Evolutionary conservation across 2,113 vertebrate species (phyloP), one percentile per base, ranked within the genome.

Genomic region (Brachirus orientalis): DNA sequence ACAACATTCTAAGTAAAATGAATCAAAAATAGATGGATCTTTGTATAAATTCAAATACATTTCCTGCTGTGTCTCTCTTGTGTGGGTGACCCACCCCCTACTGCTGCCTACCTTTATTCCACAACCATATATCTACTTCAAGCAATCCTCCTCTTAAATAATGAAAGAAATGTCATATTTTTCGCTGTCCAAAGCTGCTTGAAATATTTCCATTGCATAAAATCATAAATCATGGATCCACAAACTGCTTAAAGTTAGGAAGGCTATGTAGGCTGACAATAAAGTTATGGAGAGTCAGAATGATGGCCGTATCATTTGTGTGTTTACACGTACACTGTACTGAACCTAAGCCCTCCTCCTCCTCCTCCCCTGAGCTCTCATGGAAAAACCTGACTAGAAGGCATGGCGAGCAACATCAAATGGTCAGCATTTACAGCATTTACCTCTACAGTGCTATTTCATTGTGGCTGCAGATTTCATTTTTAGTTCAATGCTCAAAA

Each of bases 381-480:
- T 11, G 57, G 64, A n/a, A 61, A 61, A 50, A 51, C 43, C 33
- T 8, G 54, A 20, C 10, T 45, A 46, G 4, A 65, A 50, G 19
- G 8, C 1, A 35, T 18, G 20, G 19, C 22, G 35, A 70, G 63
- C n/a, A 45, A 47, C 7, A 40, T 8, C 8, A 13, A 18, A 17
- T 44, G 28, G 41, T 43, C 22, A 12, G 69, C 8, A 6, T 41
- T 40, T 47, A 56, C 18, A 8, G 1, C 6, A n/a, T 36, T 14
- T 37, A 11, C 36, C 17, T 10, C 33, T 33, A 16, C 17, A 18
- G 19, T 19, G 14, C 18, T 18, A 6, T 46, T 16, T 40, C n/a
- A 36, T 6, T 35, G 37, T 38, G 33, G 36, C 35, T 41, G 40
- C 1, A n/a, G 13, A 63, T 10, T 17, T 47, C 0, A 7, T 38